Base-by-base conservation (phyloP, 2,888 invertebrate genomes). In the Callyntrura guangdongensis region DNA sequence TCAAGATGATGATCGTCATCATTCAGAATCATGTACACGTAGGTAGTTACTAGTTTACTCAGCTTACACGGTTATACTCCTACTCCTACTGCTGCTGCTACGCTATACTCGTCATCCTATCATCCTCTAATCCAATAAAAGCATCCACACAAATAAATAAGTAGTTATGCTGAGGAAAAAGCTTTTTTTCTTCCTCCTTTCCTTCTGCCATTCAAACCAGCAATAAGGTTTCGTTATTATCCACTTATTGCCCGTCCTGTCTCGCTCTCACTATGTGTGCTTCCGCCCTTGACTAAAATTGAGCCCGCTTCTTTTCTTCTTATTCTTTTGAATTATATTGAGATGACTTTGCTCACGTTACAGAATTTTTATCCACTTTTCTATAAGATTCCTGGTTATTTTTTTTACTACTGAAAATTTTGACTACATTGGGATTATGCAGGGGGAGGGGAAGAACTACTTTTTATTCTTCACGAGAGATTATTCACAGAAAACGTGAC, bases 41-140 rank as follows among this genome's bases (percentile, higher is more conserved):
- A n/a, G 27, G 53, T 56, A 56, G 12, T 27, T 74, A n/a, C 6
- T 45, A n/a, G n/a, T n/a, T n/a, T n/a, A n/a, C n/a, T n/a, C n/a
- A n/a, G 27, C 12, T 1, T 53, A 69, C n/a, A n/a, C n/a, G n/a
- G n/a, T n/a, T n/a, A n/a, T n/a, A n/a, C n/a, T n/a, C n/a, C n/a
- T n/a, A n/a, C 45, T n/a, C 22, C 25, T 45, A 69, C 69, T 45
- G 14, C n/a, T 56, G 3, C n/a, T 56, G 14, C n/a, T 20, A 64
- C 4, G 14, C 20, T 12, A 6, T 17, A 20, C 59, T 59, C 8
- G 67, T 61, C 59, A 61, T 79, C 36, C 12, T 49, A 83, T 83
- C 59, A 83, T 83, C 83, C 83, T 53, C 69, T 69, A 84, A 84
- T 84, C 84, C 49, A 84, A 84, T 84, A 64, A 84, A 84, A 84